Evolutionary conservation across 1,140 invertebrate species (phyloP).

Genomic region (Antheraea mylitta): DNA sequence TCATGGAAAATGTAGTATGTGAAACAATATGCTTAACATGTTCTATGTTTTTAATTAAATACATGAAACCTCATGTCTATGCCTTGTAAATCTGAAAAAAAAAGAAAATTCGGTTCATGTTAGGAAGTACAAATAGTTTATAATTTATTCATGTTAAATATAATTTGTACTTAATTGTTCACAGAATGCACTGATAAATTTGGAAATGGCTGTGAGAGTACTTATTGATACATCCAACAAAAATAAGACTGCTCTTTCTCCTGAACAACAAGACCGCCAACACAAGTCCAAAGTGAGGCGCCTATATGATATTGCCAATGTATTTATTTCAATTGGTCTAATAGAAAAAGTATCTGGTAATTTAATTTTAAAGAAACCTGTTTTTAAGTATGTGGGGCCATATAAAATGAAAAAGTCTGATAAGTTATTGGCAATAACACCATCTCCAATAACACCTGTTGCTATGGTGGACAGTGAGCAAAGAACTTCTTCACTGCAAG

Average conservation of each 20-base stretch:
- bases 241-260: conserved; percentile 52
- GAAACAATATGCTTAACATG: too few relatives aligned
- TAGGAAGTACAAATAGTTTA: background rate
- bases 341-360: conserved; percentile 82
- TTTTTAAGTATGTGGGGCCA: conserved; percentile 85
- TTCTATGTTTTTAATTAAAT: too few relatives aligned
- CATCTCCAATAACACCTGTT: conserved; percentile 66
- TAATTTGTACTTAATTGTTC: conserved; percentile 34
- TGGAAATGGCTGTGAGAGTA: conserved; percentile 85
- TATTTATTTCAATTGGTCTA: conserved; percentile 84
- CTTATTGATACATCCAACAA: conserved; percentile 76
- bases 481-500: conserved; percentile 49
- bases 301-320: conserved; percentile 88
- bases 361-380: conserved; percentile 82
- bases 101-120: too few relatives aligned
- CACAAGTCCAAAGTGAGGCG: conserved; percentile 84
- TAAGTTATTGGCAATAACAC: conserved; percentile 38
- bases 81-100: too few relatives aligned
- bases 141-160: background rate
- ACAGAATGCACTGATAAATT: conserved; percentile 83
- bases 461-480: conserved; percentile 46
- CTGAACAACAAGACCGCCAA: conserved; percentile 70
- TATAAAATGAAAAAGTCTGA: conserved; percentile 61
- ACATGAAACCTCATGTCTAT: too few relatives aligned
- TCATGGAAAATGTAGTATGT: too few relatives aligned